A percentile compares a stretch with the other conserved stretches of the same genome.
phyloP scores from a whole-genome alignment of 2,113 vertebrate genomes.

The Sarotherodon lohbergeri region DNA sequence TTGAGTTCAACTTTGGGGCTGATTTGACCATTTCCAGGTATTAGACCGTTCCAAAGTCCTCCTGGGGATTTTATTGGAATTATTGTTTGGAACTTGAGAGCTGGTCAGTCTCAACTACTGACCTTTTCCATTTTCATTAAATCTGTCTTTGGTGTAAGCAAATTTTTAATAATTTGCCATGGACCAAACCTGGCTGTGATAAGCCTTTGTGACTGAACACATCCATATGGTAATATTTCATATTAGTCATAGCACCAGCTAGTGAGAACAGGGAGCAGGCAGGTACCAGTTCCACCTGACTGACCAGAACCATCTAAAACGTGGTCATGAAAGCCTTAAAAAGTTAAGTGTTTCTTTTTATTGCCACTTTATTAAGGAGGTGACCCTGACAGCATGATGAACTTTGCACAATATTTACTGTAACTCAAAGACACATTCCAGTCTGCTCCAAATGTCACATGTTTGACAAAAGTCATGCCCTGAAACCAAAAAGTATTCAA shows the following conservation, averaged over 20 bases:
- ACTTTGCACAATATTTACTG: background rate
- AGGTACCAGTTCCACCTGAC: too few relatives aligned
- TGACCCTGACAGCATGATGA: background rate
- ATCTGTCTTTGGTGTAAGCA: background rate
- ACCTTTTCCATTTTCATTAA: rapidly evolving
- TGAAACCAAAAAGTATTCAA: background rate
- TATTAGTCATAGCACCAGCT: background rate
- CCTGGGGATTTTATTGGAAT: background rate
- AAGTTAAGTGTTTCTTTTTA: rapidly evolving
- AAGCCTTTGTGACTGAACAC: rapidly evolving
- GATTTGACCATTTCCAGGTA: background rate
- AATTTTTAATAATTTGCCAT: rapidly evolving
- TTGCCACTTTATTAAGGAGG: background rate
- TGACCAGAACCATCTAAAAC: background rate
- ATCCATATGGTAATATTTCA: background rate
- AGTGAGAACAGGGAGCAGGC: background rate
- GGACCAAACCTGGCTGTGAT: background rate
- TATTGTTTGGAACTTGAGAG: background rate
- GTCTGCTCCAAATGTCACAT: background rate
- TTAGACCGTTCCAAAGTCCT: background rate
- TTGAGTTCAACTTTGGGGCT: background rate
- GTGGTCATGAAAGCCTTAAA: background rate
- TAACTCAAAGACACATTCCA: background rate
- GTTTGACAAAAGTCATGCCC: background rate
- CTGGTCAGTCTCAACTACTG: background rate